These are phyloP conservation scores for Gonioctena quinquepunctata DNA, from an alignment of 1,140 invertebrate species.

Conservation along the genomic window DNA sequence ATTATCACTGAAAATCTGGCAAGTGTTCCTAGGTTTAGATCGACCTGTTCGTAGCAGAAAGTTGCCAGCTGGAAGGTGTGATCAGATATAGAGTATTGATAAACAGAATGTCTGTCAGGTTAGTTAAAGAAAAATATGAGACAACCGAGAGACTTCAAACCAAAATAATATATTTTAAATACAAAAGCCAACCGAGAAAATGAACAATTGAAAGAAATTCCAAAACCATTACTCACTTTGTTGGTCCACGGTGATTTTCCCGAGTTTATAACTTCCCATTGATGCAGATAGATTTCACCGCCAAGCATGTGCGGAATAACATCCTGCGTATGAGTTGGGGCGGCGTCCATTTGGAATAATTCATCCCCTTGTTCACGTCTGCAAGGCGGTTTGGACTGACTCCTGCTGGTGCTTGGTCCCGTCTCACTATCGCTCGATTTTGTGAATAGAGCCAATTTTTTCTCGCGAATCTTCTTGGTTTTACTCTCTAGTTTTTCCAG, in stretches of 20 bases:
- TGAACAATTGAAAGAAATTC: too few species aligned
- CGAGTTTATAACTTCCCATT: slow-evolving; percentile 53
- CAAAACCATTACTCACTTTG: slow-evolving; percentile 44
- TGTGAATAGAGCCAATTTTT: slow-evolving; percentile 38
- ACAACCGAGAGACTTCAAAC: too few species aligned
- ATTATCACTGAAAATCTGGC: too few species aligned
- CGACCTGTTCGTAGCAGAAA: too few species aligned
- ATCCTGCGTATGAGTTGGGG: slow-evolving; percentile 31
- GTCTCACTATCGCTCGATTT: slow-evolving; percentile 42
- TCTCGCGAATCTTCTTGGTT: slow-evolving; percentile 52
- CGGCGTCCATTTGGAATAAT: slow-evolving; percentile 46
- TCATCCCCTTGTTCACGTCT: background rate
- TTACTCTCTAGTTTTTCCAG: slow-evolving; percentile 53
- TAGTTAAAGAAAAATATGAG: too few species aligned
- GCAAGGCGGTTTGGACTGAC: background rate
- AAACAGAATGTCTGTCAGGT: too few species aligned
- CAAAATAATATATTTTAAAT: too few species aligned
- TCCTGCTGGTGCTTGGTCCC: slow-evolving; percentile 27
- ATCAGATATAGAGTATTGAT: too few species aligned
- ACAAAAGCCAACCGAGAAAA: too few species aligned
- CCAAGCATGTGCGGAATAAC: slow-evolving; percentile 41
- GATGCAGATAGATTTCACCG: slow-evolving; percentile 50
- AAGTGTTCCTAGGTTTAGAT: too few species aligned
- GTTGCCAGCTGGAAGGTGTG: too few species aligned
- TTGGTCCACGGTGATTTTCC: slow-evolving; percentile 46